These are phyloP conservation scores for Chelonia mydas DNA, from an alignment of 2,797 vertebrate genomes.

Conservation along the genomic window DNA sequence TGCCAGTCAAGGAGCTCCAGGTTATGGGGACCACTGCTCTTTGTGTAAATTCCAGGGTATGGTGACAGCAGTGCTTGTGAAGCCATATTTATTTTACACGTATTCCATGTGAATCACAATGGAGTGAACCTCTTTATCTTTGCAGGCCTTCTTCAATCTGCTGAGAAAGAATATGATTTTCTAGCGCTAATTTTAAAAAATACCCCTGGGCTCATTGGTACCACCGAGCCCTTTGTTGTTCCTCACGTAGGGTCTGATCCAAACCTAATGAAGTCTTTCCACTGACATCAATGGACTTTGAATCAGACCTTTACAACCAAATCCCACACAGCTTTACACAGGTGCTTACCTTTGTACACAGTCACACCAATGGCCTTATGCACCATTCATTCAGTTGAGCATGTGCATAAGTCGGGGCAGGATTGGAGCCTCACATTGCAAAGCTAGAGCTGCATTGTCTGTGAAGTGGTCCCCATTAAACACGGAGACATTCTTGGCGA, in stretches of 20 bases:
- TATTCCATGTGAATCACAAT: not conserved
- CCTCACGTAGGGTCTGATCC: not conserved
- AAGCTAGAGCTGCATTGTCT: not conserved
- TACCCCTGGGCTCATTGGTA: not conserved
- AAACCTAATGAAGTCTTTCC: not conserved
- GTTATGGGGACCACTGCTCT: not conserved
- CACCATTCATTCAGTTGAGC: not conserved
- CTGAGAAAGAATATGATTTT: too few species aligned
- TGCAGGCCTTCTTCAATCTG: not conserved
- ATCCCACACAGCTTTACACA: not conserved
- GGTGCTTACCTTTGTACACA: rapidly evolving
- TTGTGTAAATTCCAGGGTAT: not conserved
- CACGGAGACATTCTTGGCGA: rapidly evolving
- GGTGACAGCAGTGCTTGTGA: not conserved
- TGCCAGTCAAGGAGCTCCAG: not conserved
- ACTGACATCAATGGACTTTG: not conserved
- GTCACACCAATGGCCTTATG: rapidly evolving
- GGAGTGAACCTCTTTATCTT: not conserved
- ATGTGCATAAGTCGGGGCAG: not conserved
- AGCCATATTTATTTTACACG: too few species aligned
- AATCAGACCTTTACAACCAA: not conserved
- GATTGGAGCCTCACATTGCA: rapidly evolving
- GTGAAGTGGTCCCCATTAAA: not conserved
- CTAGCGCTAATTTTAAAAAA: not conserved
- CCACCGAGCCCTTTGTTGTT: not conserved